Evolutionary conservation across 2,888 invertebrate genomes (phyloP).

Genomic region (Sylvicola cinctus): DNA sequence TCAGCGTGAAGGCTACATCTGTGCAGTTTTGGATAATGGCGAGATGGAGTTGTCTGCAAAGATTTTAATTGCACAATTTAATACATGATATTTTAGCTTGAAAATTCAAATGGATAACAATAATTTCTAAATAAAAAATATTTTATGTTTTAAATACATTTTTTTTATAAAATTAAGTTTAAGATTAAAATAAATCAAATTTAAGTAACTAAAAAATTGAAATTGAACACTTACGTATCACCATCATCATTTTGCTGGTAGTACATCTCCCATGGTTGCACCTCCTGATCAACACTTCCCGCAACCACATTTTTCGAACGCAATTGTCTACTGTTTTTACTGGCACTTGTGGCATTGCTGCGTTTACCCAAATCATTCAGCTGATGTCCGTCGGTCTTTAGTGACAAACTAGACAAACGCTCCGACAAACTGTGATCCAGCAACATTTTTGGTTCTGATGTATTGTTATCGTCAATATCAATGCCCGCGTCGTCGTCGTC

Average conservation of each 20-base stretch:
- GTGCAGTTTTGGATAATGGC: conserved; percentile 58
- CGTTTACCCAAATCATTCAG: conserved; percentile 9
- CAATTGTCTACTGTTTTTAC: no score
- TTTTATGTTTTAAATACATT: neutral
- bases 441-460: no score
- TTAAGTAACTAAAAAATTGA: neutral
- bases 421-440: conserved; percentile 37
- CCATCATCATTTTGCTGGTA: conserved; percentile 67
- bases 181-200: neutral
- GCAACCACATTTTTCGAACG: conserved; percentile 12
- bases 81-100: no score
- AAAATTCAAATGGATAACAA: no score
- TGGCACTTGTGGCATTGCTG: conserved; percentile 8
- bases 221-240: conserved; percentile 53
- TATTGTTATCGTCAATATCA: conserved; percentile 46
- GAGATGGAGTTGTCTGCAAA: conserved; percentile 63
- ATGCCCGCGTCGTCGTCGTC: conserved; percentile 11
- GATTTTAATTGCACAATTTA: no score
- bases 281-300: conserved; percentile 10
- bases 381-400: conserved; percentile 16
- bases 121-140: no score
- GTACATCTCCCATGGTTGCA: conserved; percentile 38
- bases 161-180: neutral
- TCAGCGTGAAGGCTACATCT: conserved; percentile 51
- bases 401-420: conserved; percentile 35